These are phyloP conservation scores for Rhagophthalmus giganteus DNA, from an alignment of 2,888 invertebrate genomes.

Conservation along the genomic window DNA sequence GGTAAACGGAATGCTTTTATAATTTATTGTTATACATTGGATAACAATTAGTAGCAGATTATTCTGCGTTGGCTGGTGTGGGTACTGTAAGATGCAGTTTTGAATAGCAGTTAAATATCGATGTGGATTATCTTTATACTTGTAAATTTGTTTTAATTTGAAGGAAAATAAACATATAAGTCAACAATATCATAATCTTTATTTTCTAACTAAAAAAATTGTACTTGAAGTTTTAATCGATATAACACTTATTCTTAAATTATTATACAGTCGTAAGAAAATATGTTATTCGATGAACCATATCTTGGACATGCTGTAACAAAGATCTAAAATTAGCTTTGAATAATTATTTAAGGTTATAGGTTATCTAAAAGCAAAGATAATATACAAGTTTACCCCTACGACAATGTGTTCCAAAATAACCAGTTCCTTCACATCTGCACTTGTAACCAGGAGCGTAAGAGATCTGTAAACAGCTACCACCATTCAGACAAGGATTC, in stretches of 20 bases:
- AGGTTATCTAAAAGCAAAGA: constrained; percentile 7
- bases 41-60: constrained; percentile 5
- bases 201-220: constrained; percentile 1
- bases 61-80: constrained; percentile 44
- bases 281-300: constrained; percentile 53
- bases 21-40: constrained; percentile 18
- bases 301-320: constrained; percentile 66
- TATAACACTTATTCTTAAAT: constrained; percentile 57
- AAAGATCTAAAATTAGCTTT: no score
- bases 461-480: constrained; percentile 68
- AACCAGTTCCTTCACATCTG: constrained; percentile 75
- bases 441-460: constrained; percentile 69
- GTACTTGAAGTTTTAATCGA: background rate
- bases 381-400: constrained; percentile 58
- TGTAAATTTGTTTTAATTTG: constrained; percentile 55
- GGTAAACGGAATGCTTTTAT: constrained; percentile 13
- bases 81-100: constrained; percentile 55
- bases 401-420: constrained; percentile 70
- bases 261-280: constrained; percentile 71
- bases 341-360: no score
- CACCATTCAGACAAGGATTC: constrained; percentile 67
- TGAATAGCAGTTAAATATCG: constrained; percentile 48
- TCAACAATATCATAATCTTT: constrained; percentile 13
- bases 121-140: constrained; percentile 56
- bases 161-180: constrained; percentile 52